A percentile compares a stretch with the other conserved stretches of the same genome.
These are phyloP conservation scores for Sebastes trivittatus DNA, from an alignment of 2,797 vertebrate genomes.

Conservation along the genomic window DNA sequence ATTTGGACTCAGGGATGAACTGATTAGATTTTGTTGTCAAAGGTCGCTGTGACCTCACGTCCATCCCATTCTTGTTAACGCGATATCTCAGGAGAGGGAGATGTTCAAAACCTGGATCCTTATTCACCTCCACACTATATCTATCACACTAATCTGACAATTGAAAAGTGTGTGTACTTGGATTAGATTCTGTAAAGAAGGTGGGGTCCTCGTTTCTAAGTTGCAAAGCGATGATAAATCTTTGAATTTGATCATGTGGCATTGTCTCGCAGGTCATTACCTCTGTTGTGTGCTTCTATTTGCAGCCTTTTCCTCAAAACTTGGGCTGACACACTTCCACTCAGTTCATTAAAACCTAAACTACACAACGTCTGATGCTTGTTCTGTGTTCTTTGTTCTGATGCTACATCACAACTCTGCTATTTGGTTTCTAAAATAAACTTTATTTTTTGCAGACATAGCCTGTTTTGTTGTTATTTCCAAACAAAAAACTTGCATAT, in stretches of 20 bases:
- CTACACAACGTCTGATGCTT: background rate
- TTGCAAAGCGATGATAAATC: background rate
- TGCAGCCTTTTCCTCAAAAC: background rate
- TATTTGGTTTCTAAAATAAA: background rate
- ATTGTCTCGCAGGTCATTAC: background rate
- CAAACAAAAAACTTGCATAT: background rate
- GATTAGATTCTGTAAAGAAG: background rate
- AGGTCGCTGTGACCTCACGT: too few relatives aligned
- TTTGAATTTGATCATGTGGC: background rate
- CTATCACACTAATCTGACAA: too few relatives aligned
- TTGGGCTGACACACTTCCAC: background rate
- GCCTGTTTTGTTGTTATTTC: background rate
- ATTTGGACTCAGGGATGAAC: too few relatives aligned
- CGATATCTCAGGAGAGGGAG: too few relatives aligned
- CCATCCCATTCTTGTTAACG: too few relatives aligned
- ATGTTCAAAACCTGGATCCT: too few relatives aligned
- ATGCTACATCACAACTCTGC: background rate
- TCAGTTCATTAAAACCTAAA: background rate
- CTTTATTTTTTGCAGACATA: background rate
- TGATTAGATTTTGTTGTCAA: too few relatives aligned
- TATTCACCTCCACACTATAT: too few relatives aligned
- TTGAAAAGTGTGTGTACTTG: too few relatives aligned
- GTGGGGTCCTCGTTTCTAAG: background rate
- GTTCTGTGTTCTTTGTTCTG: background rate
- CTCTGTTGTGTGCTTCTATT: background rate